Base-by-base conservation (phyloP, 2,888 invertebrate genomes). In the Capitulum mitella region DNA sequence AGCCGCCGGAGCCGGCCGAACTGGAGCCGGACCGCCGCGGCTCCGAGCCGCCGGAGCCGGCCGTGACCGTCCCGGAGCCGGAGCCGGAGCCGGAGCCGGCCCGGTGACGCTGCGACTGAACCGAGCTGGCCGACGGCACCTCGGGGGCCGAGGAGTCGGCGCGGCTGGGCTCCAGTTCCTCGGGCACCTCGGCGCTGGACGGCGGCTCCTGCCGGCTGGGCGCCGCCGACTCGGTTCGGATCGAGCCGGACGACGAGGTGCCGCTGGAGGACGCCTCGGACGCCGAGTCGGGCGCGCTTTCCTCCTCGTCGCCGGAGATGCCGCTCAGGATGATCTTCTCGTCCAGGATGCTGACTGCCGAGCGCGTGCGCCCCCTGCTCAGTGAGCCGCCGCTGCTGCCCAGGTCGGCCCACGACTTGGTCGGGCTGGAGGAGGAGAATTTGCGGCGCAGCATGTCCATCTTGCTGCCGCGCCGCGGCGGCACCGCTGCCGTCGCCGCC, bases 301-400 rank as follows among this genome's bases (percentile, higher is more conserved):
- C 70, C n/a, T 8, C 29, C 70, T 70, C 70, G 26, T 70, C 70
- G 70, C 29, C 70, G 1, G 70, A 70, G 12, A 70, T 70, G 70
- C 70, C 70, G 70, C 70, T 70, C 8, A 70, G 37, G 26, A 70
- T 70, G 70, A 70, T 70, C 37, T 70, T 70, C 70, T 70, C 34
- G 37, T 70, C 70, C 12, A 6, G 37, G 70, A 70, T 70, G 70
- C 37, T 70, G 70, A 70, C 70, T 8, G 70, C 37, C 8, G 70
- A 70, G 40, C 70, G 70, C 6, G 29, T 3, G 6, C 70, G 70
- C 26, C 26, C 26, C 8, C 70, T 22, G 40, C 70, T 16, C 14
- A 40, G 37, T 19, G 70, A 70, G 70, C 70, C 40, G 26, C 70
- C 40, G 37, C 37, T 29, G 37, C 37, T 22, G 37, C 29, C 70